phyloP scores from a whole-genome alignment of 2,888 invertebrate genomes.

The Selenia dentaria region DNA sequence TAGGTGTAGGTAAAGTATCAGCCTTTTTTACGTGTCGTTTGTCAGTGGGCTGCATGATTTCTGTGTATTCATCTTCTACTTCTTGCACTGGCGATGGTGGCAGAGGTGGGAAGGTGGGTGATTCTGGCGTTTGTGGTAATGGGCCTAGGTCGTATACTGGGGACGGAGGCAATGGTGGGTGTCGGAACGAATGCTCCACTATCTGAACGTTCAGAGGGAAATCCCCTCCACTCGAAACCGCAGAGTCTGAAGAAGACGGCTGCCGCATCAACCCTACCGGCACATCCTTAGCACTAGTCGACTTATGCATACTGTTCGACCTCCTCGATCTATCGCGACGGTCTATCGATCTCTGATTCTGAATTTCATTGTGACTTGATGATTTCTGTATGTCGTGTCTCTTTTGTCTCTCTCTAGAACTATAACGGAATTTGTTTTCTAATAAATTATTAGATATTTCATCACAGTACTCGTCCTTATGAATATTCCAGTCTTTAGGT shows the following conservation, averaged over 20 bases:
- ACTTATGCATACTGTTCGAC: conserved; percentile 89
- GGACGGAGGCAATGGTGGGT: conserved; percentile 72
- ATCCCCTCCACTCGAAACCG: conserved; percentile 82
- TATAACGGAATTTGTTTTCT: conserved; percentile 80
- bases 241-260: conserved; percentile 79
- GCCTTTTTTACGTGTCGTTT: conserved; percentile 78
- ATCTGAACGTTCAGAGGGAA: conserved; percentile 87
- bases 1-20: conserved; percentile 83
- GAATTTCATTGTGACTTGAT: conserved; percentile 86
- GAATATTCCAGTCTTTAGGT: conserved; percentile 85
- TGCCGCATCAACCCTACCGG: conserved; percentile 82
- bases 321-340: conserved; percentile 79
- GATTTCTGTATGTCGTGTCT: conserved; percentile 86
- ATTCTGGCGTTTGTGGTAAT: conserved; percentile 77
- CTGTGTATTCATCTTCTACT: conserved; percentile 90
- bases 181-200: conserved; percentile 83
- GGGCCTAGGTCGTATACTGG: conserved; percentile 76
- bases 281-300: conserved; percentile 90
- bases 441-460: conserved; percentile 80
- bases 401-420: conserved; percentile 81
- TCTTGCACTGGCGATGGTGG: conserved; percentile 94
- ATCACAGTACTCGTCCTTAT: conserved; percentile 84
- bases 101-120: conserved; percentile 88
- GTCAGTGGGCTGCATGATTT: conserved; percentile 83
- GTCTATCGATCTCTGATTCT: conserved; percentile 78